Evolutionary conservation across 2,888 invertebrate genomes (phyloP), one percentile per base, ranked within the genome.

Genomic region (Sphecodes monilicornis): DNA sequence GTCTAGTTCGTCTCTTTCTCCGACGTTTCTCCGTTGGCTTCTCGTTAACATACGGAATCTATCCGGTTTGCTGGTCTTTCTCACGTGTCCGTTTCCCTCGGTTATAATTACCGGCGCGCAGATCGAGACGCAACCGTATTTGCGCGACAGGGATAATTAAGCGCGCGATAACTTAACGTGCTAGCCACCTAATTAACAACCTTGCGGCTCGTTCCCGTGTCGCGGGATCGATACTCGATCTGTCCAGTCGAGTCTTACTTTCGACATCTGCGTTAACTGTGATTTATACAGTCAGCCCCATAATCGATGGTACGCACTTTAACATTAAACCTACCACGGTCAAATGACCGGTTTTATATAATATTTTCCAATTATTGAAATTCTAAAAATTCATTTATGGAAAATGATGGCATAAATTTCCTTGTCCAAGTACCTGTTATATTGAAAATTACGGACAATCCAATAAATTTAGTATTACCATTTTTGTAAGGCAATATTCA

Each of bases 141-240:
- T 16, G 43, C 79, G 22, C 39, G 64, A 76, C 66, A 66, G 75
- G 18, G 50, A 43, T 50, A 81, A 32, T 41, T 70, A 69, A 69
- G 69, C 41, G 1, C 32, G 41, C 80, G 74, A 54, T 64, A 29
- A 60, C 60, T 80, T 73, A 54, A n/a, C 66, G 71, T 68, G 39
- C 32, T n/a, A 74, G 41, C 57, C 41, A 29, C 39, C 32, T 54
- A 16, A 81, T 71, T 64, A 76, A 29, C 66, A 64, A 50, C 22
- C 50, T 5, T 11, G 60, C 26, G 36, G 43, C 50, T 66, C 16
- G 41, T 32, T 22, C 46, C 46, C 22, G 46, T 3, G 46, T 50
- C 36, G 70, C 26, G 66, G 36, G 13, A 36, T 76, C 75, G 66
- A 76, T 76, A 68, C 50, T 46, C 75, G 46, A 66, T 66, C 13